Evolutionary conservation across 1,140 invertebrate genomes (phyloP).

Genomic region (Drosophila quadrilineata): DNA sequence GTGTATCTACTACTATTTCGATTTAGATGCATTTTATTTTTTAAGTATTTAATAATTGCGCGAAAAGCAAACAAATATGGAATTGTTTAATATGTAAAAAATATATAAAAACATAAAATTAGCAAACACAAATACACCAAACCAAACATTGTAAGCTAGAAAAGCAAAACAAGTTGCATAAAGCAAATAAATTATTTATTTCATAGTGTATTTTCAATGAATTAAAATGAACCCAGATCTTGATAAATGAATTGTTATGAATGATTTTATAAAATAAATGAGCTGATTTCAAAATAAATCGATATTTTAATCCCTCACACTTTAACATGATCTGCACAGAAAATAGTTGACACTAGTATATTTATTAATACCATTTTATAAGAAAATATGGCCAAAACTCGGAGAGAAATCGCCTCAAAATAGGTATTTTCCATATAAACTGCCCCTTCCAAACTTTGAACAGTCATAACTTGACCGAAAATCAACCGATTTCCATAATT

Average conservation of each 20-base stretch:
- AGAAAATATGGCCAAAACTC: too few relatives aligned
- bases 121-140: too few relatives aligned
- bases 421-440: too few relatives aligned
- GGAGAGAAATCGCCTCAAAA: too few relatives aligned
- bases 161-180: background rate
- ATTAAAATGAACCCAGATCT: conserved; percentile 30
- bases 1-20: conserved; percentile 47
- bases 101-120: conserved; percentile 11
- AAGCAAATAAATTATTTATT: conserved; percentile 44
- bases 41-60: conserved; percentile 67
- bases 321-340: too few relatives aligned
- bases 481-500: too few relatives aligned
- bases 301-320: conserved; percentile 18
- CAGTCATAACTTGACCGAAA: too few relatives aligned
- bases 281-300: conserved; percentile 45
- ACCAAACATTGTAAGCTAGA: background rate
- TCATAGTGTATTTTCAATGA: conserved; percentile 64
- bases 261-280: conserved; percentile 63
- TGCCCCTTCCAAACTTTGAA: too few relatives aligned
- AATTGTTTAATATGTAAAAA: conserved; percentile 61
- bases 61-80: conserved; percentile 37
- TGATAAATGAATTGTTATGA: conserved; percentile 61
- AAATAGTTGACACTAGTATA: too few relatives aligned
- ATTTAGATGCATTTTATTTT: conserved; percentile 77
- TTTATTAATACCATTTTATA: too few relatives aligned